Evolutionary conservation across 2,888 invertebrate genomes (phyloP).

Genomic region (Drosophila birchii): DNA sequence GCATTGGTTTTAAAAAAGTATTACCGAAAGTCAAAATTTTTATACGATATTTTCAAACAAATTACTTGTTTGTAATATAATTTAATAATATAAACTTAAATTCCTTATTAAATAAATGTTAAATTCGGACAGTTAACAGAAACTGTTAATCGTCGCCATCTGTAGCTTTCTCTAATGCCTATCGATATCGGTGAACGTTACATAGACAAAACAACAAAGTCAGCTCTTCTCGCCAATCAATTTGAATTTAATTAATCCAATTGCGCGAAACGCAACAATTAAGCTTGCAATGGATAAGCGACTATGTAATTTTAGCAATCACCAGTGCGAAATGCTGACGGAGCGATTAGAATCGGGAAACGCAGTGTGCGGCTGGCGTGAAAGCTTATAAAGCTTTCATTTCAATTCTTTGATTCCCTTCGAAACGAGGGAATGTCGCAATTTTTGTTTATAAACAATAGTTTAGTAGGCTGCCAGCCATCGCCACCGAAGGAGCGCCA

Average conservation of each 20-base stretch:
- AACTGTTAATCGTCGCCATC: background rate
- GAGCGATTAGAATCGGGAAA: slow-evolving; percentile 37
- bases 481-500: slow-evolving; percentile 33
- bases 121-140: slow-evolving; percentile 4
- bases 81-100: background rate
- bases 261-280: slow-evolving; percentile 33
- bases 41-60: too few species aligned
- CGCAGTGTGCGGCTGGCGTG: slow-evolving; percentile 11
- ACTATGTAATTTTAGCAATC: slow-evolving; percentile 32
- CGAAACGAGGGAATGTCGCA: slow-evolving; percentile 15
- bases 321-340: slow-evolving; percentile 38
- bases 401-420: slow-evolving; percentile 23
- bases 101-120: background rate
- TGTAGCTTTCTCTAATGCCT: slow-evolving; percentile 3
- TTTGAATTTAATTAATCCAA: slow-evolving; percentile 37
- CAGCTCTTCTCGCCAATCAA: slow-evolving; percentile 25
- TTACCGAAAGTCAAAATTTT: too few species aligned
- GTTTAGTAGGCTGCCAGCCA: slow-evolving; percentile 36
- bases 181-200: slow-evolving; percentile 23
- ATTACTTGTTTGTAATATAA: too few species aligned
- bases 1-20: background rate
- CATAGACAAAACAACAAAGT: slow-evolving; percentile 10
- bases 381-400: slow-evolving; percentile 46
- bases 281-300: slow-evolving; percentile 56
- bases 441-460: slow-evolving; percentile 44